These are phyloP conservation scores for Megalopta genalis DNA, from an alignment of 1,140 invertebrate species.

Conservation along the genomic window DNA sequence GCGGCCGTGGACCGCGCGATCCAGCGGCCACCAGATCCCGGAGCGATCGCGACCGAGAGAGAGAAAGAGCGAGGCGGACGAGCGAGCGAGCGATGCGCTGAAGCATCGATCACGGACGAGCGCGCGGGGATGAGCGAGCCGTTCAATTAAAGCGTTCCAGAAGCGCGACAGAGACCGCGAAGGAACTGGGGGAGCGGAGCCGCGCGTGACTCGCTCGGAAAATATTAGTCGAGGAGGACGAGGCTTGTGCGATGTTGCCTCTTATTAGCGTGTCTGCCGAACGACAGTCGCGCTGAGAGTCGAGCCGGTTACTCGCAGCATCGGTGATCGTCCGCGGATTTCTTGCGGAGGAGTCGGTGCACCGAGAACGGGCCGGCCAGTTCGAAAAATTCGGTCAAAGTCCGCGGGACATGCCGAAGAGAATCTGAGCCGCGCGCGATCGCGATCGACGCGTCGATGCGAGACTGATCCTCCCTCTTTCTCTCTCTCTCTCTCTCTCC, in stretches of 20 bases:
- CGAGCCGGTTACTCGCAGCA: too few species aligned
- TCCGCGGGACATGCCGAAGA: background rate
- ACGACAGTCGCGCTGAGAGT: background rate
- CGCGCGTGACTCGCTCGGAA: slow-evolving; percentile 43
- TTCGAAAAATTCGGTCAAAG: background rate
- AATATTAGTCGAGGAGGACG: slow-evolving; percentile 33
- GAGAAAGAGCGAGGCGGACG: background rate
- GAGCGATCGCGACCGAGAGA: background rate
- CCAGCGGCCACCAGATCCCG: background rate
- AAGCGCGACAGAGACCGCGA: slow-evolving; percentile 9
- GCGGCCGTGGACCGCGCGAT: background rate
- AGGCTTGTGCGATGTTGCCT: slow-evolving; percentile 12
- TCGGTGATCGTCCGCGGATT: too few species aligned
- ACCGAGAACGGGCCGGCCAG: background rate
- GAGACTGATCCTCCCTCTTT: background rate
- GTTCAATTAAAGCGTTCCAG: slow-evolving; percentile 49
- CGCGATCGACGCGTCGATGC: slow-evolving; percentile 18
- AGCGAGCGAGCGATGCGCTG: slow-evolving; percentile 23
- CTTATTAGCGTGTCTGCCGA: background rate
- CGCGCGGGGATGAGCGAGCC: slow-evolving; percentile 36
- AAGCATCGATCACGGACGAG: slow-evolving; percentile 45
- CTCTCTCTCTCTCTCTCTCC: too few species aligned
- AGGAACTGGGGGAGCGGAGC: slow-evolving; percentile 13
- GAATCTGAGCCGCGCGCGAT: background rate
- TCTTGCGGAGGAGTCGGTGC: background rate